phyloP scores from a whole-genome alignment of 1,140 invertebrate genomes.

The Arctopsyche grandis region DNA sequence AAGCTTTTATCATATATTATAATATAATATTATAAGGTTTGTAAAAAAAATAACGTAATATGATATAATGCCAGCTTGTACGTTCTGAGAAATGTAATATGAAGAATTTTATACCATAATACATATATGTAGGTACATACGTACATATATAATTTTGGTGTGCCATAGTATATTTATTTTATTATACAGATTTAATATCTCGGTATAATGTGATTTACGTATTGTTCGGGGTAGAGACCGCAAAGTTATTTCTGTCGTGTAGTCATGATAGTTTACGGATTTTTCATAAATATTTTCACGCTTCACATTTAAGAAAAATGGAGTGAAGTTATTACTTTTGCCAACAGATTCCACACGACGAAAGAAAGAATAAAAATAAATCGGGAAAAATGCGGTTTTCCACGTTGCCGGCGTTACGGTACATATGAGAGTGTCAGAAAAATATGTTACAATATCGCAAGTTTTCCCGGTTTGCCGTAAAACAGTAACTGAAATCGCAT shows the following conservation, averaged over 20 bases:
- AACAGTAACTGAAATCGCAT: too few relatives aligned
- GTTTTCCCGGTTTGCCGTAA: neutral
- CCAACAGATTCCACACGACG: constrained; percentile 5
- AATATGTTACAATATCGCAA: neutral
- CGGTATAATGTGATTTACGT: too few relatives aligned
- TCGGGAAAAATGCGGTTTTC: constrained; percentile 28
- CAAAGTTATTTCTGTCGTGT: neutral
- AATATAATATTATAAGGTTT: too few relatives aligned
- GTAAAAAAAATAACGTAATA: too few relatives aligned
- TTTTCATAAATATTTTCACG: neutral
- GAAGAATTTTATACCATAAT: too few relatives aligned
- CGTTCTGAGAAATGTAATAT: too few relatives aligned
- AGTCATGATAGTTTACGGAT: neutral
- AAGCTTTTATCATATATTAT: too few relatives aligned
- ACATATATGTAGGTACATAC: too few relatives aligned
- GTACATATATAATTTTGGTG: too few relatives aligned
- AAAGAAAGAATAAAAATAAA: neutral
- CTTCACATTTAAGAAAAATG: neutral
- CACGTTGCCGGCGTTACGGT: neutral
- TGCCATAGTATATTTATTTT: too few relatives aligned
- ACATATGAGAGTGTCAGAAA: neutral
- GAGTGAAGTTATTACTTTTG: constrained; percentile 18
- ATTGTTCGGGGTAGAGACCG: neutral
- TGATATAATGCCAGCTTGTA: too few relatives aligned
- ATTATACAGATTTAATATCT: too few relatives aligned